phyloP scores from a whole-genome alignment of 2,113 vertebrate genomes.

The Cyphomyrus plagiostoma region DNA sequence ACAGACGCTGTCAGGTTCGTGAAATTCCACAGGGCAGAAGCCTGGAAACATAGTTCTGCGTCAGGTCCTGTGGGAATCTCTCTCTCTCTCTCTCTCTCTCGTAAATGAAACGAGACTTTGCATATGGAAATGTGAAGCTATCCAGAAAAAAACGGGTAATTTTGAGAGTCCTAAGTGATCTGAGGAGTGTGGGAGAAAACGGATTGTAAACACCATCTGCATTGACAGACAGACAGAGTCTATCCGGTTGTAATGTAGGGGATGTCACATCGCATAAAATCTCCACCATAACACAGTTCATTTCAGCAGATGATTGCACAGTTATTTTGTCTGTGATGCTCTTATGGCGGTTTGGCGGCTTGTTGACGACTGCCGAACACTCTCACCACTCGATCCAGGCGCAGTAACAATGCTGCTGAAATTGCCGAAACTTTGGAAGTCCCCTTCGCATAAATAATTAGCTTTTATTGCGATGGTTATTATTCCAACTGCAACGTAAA shows the following conservation, averaged over 20 bases:
- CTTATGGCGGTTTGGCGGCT: background rate
- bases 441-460: background rate
- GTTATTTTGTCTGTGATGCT: background rate
- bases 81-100: background rate
- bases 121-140: slow-evolving; percentile 9
- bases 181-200: background rate
- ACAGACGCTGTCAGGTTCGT: slow-evolving; percentile 19
- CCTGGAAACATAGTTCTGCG: slow-evolving; percentile 13
- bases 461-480: background rate
- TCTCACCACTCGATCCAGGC: background rate
- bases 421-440: background rate
- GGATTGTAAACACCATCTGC: slow-evolving; percentile 14
- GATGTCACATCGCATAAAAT: slow-evolving; percentile 1
- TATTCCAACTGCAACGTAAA: slow-evolving; percentile 1
- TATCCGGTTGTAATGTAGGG: slow-evolving; percentile 1
- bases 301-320: slow-evolving; percentile 11
- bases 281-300: slow-evolving; percentile 4
- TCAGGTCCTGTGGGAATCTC: slow-evolving; percentile 10
- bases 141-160: slow-evolving; percentile 11
- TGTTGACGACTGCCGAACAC: background rate
- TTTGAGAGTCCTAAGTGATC: slow-evolving; percentile 19
- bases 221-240: slow-evolving; percentile 9
- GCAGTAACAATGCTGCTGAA: background rate
- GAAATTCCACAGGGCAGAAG: slow-evolving; percentile 2
- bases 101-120: slow-evolving; percentile 3